Percentiles rank a stretch among this genome's conserved stretches.
Conservation (phyloP, 37 sponge, comb jelly and placozoan species). For the Oscarella lobularis region DNA sequence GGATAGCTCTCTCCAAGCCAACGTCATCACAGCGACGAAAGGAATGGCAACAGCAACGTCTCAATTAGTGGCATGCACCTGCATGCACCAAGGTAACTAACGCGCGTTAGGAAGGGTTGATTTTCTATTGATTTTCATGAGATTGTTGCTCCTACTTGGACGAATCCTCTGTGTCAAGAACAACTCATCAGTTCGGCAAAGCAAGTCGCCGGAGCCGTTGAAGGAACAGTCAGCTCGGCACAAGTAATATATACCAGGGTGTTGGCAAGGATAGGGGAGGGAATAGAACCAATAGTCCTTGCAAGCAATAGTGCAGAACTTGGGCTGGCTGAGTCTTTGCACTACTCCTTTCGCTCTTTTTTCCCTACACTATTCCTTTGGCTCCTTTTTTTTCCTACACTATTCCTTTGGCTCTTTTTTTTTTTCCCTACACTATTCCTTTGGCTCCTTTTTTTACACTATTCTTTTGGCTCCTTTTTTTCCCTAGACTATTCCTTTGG, state of each 20-base stretch:
- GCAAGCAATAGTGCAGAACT: too few relatives aligned
- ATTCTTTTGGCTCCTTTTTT: too few relatives aligned
- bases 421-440: background rate
- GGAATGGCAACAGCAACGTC: conserved; percentile 54
- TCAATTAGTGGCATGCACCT: background rate
- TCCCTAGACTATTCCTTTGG: background rate
- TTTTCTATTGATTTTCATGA: too few relatives aligned
- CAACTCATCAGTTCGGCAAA: conserved; percentile 51
- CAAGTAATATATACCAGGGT: conserved; percentile 73
- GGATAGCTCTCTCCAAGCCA: conserved; percentile 15
- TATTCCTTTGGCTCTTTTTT: background rate
- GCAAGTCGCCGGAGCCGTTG: conserved; percentile 17
- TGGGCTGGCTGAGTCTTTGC: too few relatives aligned
- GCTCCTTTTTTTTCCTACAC: background rate
- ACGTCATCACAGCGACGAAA: conserved; percentile 11
- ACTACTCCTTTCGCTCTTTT: too few relatives aligned
- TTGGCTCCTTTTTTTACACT: background rate
- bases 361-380: background rate
- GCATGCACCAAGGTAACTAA: too few relatives aligned
- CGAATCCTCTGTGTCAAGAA: conserved; percentile 44
- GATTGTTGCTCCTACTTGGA: background rate
- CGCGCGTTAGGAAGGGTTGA: too few relatives aligned
- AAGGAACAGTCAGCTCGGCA: conserved; percentile 10
- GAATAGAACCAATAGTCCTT: too few relatives aligned
- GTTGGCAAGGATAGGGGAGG: too few relatives aligned